Conservation (phyloP, 2,113 vertebrate species). For the Carassius auratus region DNA sequence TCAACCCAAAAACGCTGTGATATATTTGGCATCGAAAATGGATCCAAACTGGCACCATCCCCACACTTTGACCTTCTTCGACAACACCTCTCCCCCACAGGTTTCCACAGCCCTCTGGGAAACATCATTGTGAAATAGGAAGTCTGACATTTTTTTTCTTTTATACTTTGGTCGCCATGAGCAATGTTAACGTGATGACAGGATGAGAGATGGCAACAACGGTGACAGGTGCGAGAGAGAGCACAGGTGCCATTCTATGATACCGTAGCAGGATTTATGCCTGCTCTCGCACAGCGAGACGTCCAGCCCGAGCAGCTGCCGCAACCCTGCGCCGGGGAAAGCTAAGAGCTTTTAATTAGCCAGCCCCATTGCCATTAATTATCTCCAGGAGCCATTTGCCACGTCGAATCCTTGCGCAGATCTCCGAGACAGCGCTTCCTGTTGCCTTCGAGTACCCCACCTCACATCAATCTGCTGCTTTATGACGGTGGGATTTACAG, state of each 20-base stretch:
- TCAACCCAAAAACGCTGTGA: not conserved
- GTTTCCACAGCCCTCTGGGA: constrained; percentile 75
- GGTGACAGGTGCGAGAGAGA: constrained; percentile 83
- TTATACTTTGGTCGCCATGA: constrained; percentile 57
- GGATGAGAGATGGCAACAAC: constrained; percentile 86
- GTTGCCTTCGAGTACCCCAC: constrained; percentile 56
- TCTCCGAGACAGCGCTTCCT: constrained; percentile 68
- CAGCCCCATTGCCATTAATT: constrained; percentile 88
- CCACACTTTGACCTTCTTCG: constrained; percentile 18
- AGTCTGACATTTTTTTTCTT: constrained; percentile 46
- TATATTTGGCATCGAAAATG: not conserved
- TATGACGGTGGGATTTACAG: constrained; percentile 61
- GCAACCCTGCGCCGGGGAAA: constrained; percentile 85
- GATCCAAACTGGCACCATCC: constrained; percentile 7
- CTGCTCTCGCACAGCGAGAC: constrained; percentile 77
- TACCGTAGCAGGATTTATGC: constrained; percentile 91
- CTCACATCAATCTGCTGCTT: constrained; percentile 65
- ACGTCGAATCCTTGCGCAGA: constrained; percentile 68
- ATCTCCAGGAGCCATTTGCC: constrained; percentile 73
- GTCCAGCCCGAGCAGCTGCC: constrained; percentile 84
- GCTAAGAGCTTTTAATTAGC: constrained; percentile 98
- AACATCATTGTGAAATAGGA: constrained; percentile 76
- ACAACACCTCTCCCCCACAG: constrained; percentile 56
- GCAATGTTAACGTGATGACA: constrained; percentile 92
- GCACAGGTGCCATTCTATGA: constrained; percentile 85